phyloP scores from a whole-genome alignment of 1,140 invertebrate genomes.

The Reticulitermes speratus region DNA sequence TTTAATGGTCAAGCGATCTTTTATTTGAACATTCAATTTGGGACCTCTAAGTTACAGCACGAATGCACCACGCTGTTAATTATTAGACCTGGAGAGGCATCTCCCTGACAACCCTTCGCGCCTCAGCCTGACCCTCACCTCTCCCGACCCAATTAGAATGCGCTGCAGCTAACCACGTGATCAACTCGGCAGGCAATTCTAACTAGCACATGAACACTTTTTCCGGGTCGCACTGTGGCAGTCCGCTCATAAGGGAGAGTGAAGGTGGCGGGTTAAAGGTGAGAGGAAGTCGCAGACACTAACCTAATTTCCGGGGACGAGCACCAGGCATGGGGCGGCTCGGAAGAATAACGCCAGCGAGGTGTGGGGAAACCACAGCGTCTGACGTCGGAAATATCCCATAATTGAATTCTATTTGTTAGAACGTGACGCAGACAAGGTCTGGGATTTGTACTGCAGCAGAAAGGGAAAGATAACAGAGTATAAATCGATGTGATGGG shows the following conservation, averaged over 20 bases:
- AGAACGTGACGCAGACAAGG: conserved; percentile 4
- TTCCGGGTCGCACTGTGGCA: background rate
- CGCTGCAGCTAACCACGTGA: background rate
- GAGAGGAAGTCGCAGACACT: conserved; percentile 13
- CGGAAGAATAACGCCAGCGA: background rate
- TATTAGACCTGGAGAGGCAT: background rate
- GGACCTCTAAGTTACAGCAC: background rate
- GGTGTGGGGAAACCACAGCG: background rate
- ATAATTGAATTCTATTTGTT: conserved; percentile 15
- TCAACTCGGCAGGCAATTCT: background rate
- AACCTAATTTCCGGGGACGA: conserved; percentile 17
- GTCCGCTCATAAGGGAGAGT: background rate
- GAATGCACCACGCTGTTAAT: background rate
- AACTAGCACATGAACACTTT: background rate
- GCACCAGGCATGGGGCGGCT: background rate
- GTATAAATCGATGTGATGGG: background rate
- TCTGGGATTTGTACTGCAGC: background rate
- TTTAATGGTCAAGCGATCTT: too few species aligned
- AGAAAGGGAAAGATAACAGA: background rate
- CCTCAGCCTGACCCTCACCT: background rate
- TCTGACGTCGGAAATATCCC: conserved; percentile 17
- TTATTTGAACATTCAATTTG: background rate
- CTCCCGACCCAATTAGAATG: background rate
- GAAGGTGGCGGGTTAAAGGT: conserved; percentile 9
- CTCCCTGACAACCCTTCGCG: background rate